Base-by-base conservation (phyloP, 2,888 invertebrate genomes). In the Leucophora obtusa region DNA sequence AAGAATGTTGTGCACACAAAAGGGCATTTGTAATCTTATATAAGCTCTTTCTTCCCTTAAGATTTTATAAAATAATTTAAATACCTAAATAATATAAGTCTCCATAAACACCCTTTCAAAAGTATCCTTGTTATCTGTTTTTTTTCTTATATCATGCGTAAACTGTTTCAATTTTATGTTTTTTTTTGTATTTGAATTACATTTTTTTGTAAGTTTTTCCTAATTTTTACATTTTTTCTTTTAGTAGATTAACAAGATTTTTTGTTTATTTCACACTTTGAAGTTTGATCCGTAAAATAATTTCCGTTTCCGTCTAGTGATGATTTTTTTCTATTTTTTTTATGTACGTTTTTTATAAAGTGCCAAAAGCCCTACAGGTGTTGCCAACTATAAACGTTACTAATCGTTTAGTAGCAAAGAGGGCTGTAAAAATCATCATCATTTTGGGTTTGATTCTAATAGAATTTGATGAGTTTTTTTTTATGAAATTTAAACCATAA, bases 281-380 rank as follows among this genome's bases (percentile, higher is more conserved):
- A 81, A 81, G 81, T 81, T 81, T 81, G 77, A 81, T 77, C 81
- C 77, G 70, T 81, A 74, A 77, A 81, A 81, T 81, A 81, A 81
- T 81, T 81, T 81, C 73, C 70, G 70, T 66, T 74, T 77, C 74
- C 79, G 69, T 79, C 65, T 70, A 59, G 53, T 33, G 24, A 5
- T 38, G 4, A 1, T 6, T 28, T 17, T 59, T 38, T 58, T 50
- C 21, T 63, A n/a, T n/a, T 56, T 8, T 53, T 51, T 65, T 51
- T 68, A 66, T 71, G 53, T 50, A 47, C 2, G 11, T 38, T 38
- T 35, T 38, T 63, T 50, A 74, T 62, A 58, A 72, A 58, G 76
- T 74, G 66, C 62, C 71, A 69, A 54, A 69, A 38, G 68, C 75
- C 28, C 62, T 35, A 69, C 81, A 81, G 77, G 81, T 81, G 81